phyloP scores from a whole-genome alignment of 2,113 vertebrate species.

The Serinus canaria region DNA sequence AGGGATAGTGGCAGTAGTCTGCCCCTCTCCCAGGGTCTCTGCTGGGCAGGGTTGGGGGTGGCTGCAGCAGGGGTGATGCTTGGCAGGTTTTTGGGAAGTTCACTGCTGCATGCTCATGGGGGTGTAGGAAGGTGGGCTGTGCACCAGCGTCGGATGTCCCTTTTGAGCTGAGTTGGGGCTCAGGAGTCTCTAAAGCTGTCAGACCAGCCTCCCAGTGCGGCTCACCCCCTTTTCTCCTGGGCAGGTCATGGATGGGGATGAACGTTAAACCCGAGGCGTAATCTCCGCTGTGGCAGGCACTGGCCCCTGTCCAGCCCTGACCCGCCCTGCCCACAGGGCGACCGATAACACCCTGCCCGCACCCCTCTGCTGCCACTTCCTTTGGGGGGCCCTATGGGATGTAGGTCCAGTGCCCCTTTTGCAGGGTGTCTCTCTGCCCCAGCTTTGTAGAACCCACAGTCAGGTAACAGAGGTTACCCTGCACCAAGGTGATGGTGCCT shows the following conservation, averaged over 20 bases:
- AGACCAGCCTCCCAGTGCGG: accelerated
- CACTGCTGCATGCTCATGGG: accelerated
- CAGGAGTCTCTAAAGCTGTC: neutral
- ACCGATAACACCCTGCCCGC: neutral
- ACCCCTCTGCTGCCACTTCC: neutral
- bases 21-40: neutral
- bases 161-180: neutral
- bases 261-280: neutral
- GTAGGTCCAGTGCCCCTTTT: neutral
- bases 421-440: neutral
- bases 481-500: accelerated
- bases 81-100: neutral
- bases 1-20: neutral
- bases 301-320: neutral
- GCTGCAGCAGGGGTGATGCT: neutral
- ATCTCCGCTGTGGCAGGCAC: conserved; percentile 3
- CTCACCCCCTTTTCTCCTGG: neutral
- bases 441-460: neutral
- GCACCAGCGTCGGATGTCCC: too few relatives aligned
- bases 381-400: neutral
- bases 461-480: neutral
- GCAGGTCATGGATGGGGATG: neutral
- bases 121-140: accelerated
- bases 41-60: neutral
- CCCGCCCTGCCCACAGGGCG: neutral